These are phyloP conservation scores for Drosophila gaucha DNA, from an alignment of 2,888 invertebrate species.

Conservation along the genomic window DNA sequence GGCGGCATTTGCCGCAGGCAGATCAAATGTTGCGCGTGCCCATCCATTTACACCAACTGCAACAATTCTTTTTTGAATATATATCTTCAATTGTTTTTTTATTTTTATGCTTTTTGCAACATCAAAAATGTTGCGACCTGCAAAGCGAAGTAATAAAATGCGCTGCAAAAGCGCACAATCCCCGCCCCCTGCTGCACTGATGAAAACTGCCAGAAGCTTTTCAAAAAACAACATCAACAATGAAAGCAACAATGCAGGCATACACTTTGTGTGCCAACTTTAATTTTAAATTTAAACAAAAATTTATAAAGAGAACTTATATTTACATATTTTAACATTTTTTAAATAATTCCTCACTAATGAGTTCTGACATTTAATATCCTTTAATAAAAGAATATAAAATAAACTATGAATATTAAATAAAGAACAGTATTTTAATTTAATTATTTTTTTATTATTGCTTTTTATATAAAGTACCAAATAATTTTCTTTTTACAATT, in stretches of 20 bases:
- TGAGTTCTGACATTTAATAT: too few relatives aligned
- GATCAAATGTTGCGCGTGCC: constrained; percentile 32
- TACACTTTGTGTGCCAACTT: constrained; percentile 6
- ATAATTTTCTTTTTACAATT: too few relatives aligned
- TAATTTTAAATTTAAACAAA: constrained; percentile 13
- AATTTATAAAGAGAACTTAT: neutral
- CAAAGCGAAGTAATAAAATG: neutral
- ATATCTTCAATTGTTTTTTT: constrained; percentile 1
- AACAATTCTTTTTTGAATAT: constrained; percentile 40
- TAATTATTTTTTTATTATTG: too few relatives aligned
- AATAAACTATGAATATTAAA: too few relatives aligned
- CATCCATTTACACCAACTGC: constrained; percentile 37
- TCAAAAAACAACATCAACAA: constrained; percentile 10
- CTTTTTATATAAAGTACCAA: too few relatives aligned
- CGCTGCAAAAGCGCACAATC: constrained; percentile 3
- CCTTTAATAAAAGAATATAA: too few relatives aligned
- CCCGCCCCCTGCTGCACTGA: neutral
- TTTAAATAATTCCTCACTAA: neutral
- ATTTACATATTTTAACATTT: neutral
- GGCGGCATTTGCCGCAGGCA: constrained; percentile 21
- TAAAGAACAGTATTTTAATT: too few relatives aligned
- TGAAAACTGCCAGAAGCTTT: constrained; percentile 21
- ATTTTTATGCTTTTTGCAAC: constrained; percentile 11
- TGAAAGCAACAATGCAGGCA: constrained; percentile 4
- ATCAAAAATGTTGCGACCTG: constrained; percentile 26